Percentiles rank a stretch among this genome's conserved stretches.
phyloP scores from a whole-genome alignment of 2,888 invertebrate genomes.

The Dolichopus griseipennis region DNA sequence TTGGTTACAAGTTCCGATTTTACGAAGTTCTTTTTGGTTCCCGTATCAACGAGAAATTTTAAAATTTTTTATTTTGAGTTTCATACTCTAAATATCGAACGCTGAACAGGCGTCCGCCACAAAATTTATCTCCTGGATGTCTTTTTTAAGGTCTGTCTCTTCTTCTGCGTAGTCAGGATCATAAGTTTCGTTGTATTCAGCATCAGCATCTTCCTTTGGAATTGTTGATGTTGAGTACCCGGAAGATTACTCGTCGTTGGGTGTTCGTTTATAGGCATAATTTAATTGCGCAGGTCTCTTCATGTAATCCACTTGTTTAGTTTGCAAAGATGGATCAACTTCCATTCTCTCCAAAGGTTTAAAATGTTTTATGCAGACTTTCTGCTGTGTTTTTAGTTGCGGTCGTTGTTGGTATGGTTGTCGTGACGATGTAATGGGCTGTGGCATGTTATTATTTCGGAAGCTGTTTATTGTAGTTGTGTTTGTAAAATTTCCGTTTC shows the following conservation, averaged over 20 bases:
- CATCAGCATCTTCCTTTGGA: slow-evolving; percentile 10
- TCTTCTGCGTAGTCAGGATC: too few species aligned
- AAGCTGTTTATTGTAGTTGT: background rate
- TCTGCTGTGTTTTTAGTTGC: slow-evolving; percentile 7
- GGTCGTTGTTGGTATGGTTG: too few species aligned
- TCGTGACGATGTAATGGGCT: background rate
- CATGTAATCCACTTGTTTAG: slow-evolving; percentile 15
- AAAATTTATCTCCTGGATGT: too few species aligned
- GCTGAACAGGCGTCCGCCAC: too few species aligned
- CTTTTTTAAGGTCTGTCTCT: too few species aligned
- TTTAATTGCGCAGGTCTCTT: slow-evolving; percentile 8
- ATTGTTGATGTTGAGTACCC: slow-evolving; percentile 18
- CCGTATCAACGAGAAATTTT: too few species aligned
- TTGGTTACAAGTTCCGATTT: background rate
- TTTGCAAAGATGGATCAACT: too few species aligned
- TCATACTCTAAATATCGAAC: too few species aligned
- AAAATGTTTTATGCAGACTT: slow-evolving; percentile 5
- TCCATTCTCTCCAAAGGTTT: slow-evolving; percentile 10
- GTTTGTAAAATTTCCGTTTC: background rate
- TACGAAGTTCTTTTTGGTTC: slow-evolving; percentile 16
- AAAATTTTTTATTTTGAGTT: too few species aligned
- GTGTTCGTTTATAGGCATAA: background rate
- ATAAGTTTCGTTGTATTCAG: too few species aligned
- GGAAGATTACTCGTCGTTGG: slow-evolving; percentile 15
- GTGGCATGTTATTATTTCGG: background rate